A percentile compares a stretch with the other conserved stretches of the same genome.
phyloP scores from a whole-genome alignment of 2,113 vertebrate species.

The Mormyrus lacerda region DNA sequence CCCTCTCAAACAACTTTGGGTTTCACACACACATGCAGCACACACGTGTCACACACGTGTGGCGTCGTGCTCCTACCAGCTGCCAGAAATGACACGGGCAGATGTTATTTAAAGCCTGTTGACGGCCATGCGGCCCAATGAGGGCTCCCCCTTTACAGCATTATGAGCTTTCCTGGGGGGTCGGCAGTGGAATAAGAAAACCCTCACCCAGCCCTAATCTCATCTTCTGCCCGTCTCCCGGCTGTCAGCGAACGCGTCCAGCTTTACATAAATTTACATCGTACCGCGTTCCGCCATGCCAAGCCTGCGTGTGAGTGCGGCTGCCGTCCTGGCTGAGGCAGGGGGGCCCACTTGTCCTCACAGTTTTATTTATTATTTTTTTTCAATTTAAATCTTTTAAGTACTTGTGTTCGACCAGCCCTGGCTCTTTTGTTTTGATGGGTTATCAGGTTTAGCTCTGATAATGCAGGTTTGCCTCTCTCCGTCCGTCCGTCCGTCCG shows the following conservation, averaged over 20 bases:
- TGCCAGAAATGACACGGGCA: not conserved
- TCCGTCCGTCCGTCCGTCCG: not conserved
- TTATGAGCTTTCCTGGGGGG: constrained; percentile 38
- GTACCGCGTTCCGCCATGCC: constrained; percentile 23
- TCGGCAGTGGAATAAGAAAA: constrained; percentile 20
- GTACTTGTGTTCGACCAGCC: not conserved
- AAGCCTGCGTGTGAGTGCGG: constrained; percentile 1
- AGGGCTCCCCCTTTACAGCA: constrained; percentile 41
- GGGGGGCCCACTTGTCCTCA: not conserved
- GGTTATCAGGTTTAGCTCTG: not conserved
- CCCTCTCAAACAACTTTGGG: not conserved
- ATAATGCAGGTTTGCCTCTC: not conserved
- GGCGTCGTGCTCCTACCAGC: not conserved
- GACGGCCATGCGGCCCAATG: constrained; percentile 16
- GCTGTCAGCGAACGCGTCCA: constrained; percentile 35
- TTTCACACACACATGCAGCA: not conserved
- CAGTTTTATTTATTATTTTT: not conserved
- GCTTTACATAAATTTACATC: constrained; percentile 45
- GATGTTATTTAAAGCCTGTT: constrained; percentile 18
- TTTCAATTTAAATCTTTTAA: not conserved
- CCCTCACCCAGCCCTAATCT: constrained; percentile 37
- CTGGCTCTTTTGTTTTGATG: not conserved
- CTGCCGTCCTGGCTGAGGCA: not conserved
- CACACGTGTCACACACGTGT: not conserved
- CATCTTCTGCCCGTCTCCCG: constrained; percentile 40